A percentile compares a stretch with the other conserved stretches of the same genome.
Evolutionary conservation across 2,888 invertebrate species (phyloP).

Genomic region (Xanthia togata): DNA sequence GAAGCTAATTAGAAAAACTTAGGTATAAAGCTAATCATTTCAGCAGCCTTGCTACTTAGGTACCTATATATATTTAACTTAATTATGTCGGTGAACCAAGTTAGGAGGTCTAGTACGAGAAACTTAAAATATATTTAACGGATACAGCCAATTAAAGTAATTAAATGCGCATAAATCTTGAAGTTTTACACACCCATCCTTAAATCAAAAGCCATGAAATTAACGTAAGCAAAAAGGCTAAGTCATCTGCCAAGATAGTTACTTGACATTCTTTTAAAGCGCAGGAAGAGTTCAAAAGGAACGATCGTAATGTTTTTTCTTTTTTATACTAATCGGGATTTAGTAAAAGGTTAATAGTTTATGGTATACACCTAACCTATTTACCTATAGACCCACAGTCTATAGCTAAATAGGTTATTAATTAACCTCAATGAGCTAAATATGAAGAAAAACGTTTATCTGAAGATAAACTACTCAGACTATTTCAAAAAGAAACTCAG

Average conservation of each 20-base stretch:
- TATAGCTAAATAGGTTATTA: background rate
- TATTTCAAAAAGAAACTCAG: slow-evolving; percentile 20
- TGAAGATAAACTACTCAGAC: slow-evolving; percentile 18
- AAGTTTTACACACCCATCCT: slow-evolving; percentile 20
- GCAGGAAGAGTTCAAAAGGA: background rate
- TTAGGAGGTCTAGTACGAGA: background rate
- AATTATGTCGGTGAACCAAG: slow-evolving; percentile 17
- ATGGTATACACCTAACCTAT: background rate
- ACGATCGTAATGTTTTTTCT: background rate
- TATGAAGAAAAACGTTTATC: background rate
- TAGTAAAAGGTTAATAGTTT: background rate
- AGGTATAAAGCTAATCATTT: background rate
- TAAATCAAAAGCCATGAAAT: slow-evolving; percentile 7
- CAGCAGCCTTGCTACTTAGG: background rate
- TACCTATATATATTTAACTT: slow-evolving; percentile 17
- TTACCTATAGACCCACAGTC: too few species aligned
- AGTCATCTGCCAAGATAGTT: slow-evolving; percentile 6
- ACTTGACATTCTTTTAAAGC: slow-evolving; percentile 6
- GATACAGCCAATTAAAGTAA: slow-evolving; percentile 37
- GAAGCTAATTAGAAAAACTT: background rate
- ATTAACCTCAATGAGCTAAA: background rate
- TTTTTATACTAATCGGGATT: too few species aligned
- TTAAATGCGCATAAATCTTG: slow-evolving; percentile 25
- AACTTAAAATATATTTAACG: slow-evolving; percentile 9
- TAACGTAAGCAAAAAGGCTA: slow-evolving; percentile 1